Conservation (phyloP, 1,140 invertebrate genomes). For the Drosophila melanica region DNA sequence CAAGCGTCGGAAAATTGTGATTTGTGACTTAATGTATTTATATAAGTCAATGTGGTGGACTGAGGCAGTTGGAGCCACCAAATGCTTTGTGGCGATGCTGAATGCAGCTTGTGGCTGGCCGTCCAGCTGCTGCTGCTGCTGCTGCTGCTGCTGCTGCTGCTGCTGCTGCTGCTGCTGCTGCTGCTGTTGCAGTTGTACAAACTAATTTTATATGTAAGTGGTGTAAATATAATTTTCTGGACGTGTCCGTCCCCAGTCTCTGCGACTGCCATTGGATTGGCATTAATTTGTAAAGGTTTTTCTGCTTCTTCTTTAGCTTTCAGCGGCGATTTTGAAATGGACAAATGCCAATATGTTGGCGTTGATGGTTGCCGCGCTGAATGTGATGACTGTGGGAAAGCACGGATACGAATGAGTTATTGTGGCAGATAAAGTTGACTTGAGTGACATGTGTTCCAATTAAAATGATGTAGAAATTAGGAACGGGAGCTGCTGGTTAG, state of each 20-base stretch:
- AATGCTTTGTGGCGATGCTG: conserved; percentile 32
- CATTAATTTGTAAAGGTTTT: conserved; percentile 78
- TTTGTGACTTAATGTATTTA: conserved; percentile 84
- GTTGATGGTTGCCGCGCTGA: conserved; percentile 65
- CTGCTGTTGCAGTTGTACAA: conserved; percentile 67
- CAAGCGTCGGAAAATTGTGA: conserved; percentile 81
- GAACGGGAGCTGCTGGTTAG: neutral
- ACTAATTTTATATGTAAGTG: conserved; percentile 83
- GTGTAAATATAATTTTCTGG: conserved; percentile 82
- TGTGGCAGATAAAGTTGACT: conserved; percentile 42
- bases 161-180: conserved; percentile 38
- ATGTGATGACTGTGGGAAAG: conserved; percentile 74
- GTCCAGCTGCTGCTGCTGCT: conserved; percentile 33
- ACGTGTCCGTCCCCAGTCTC: conserved; percentile 32
- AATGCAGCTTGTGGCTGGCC: conserved; percentile 21
- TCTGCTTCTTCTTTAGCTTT: conserved; percentile 22
- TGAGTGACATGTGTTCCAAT: conserved; percentile 44
- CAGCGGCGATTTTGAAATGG: conserved; percentile 55
- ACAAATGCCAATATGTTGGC: conserved; percentile 76
- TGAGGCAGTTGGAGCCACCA: conserved; percentile 5
- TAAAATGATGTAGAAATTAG: conserved; percentile 25
- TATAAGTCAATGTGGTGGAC: conserved; percentile 63
- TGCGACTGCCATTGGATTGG: conserved; percentile 60
- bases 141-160: conserved; percentile 40
- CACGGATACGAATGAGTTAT: conserved; percentile 48